Base-by-base conservation (phyloP, 2,797 vertebrate species). In the Oryzias sinensis region DNA sequence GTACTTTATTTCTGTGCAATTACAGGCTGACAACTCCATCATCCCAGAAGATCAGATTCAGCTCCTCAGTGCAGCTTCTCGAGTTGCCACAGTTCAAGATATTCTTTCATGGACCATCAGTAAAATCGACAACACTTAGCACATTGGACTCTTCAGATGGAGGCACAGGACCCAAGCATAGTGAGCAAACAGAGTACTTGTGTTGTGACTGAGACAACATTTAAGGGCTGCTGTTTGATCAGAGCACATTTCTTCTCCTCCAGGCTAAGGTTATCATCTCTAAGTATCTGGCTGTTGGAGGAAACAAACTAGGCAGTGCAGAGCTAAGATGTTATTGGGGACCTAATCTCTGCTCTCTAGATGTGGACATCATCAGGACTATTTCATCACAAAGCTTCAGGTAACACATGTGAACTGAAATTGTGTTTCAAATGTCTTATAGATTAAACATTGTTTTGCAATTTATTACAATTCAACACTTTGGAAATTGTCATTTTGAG, bases 321-420 rank as follows among this genome's bases (percentile, higher is more conserved):
- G 90, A 80, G 65, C 81, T 93, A 42, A 90, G n/a, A 85, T 33
- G 4, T n/a, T 41, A 70, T 93, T 0, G 59, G 81, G 90, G 89
- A 68, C 13, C 24, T 15, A 86, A 89, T 72, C 69, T 92, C 48
- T 93, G 91, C 56, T 57, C 65, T 2, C 74, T 92, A 67, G 62
- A 82, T 5, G 1, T 4, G 0, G 24, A 6, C 0, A 44, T 85
- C 8, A 56, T 93, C 6, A 25, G 14, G 7, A 84, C 0, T 48
- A 89, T 93, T 60, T 59, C 58, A 1, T 4, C 45, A 5, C 9
- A 27, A 24, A 89, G 76, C 59, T 43, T 93, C 41, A 78, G 25
- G 92, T 93, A 62, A 87, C 88, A 60, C 25, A 8, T 17, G 24
- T 43, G 13, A 1, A 15, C 1, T 0, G 3, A 27, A 22, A 43